Conservation (phyloP, 1,140 invertebrate species). For the Musca vetustissima region DNA sequence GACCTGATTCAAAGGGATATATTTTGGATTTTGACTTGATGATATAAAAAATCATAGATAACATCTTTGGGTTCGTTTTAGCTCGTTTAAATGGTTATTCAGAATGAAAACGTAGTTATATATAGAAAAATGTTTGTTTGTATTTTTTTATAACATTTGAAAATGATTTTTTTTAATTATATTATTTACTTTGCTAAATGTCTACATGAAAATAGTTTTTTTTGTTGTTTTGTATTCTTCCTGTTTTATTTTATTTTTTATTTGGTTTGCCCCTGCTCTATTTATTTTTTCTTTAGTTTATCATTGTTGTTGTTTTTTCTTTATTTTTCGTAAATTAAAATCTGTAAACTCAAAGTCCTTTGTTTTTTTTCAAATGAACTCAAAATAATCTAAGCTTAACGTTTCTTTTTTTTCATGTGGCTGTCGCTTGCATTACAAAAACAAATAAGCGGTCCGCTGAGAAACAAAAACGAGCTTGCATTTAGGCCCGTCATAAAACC, state of each 20-base stretch:
- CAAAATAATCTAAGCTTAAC: neutral
- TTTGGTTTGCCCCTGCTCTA: neutral
- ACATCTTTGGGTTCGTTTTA: no score
- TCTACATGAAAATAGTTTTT: conserved; percentile 24
- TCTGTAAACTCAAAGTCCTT: neutral
- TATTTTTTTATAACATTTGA: neutral
- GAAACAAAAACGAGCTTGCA: conserved; percentile 2
- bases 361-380: neutral
- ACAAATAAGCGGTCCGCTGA: conserved; percentile 1
- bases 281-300: conserved; percentile 2
- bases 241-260: neutral
- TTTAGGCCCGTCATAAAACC: neutral
- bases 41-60: no score
- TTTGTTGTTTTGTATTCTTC: neutral
- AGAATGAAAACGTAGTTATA: no score
- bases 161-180: neutral
- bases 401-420: neutral
- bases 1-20: no score
- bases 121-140: no score
- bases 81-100: no score
- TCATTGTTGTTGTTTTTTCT: neutral
- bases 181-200: neutral
- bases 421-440: no score
- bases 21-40: no score
- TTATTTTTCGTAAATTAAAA: neutral